Percentiles rank a stretch among this genome's conserved stretches.
Evolutionary conservation across 1,140 invertebrate genomes (phyloP).

Genomic region (Agraylea sexmaculata): DNA sequence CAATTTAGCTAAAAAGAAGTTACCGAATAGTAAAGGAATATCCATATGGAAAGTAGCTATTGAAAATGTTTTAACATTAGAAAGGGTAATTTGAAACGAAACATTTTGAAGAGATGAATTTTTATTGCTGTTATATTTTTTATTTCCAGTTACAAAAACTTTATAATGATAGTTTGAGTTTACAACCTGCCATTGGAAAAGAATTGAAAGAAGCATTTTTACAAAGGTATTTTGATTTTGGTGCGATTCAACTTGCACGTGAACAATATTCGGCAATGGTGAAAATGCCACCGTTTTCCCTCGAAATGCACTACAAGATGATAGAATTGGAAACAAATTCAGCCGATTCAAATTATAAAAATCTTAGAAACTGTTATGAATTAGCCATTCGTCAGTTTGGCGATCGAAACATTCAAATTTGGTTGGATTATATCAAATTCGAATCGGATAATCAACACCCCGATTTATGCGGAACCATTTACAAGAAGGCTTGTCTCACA

Average conservation of each 20-base stretch:
- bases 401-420: slow-evolving; percentile 38
- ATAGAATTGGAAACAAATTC: slow-evolving; percentile 37
- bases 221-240: slow-evolving; percentile 29
- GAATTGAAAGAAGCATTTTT: slow-evolving; percentile 38
- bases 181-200: slow-evolving; percentile 26
- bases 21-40: slow-evolving; percentile 22
- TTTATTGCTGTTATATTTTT: too few relatives aligned
- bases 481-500: slow-evolving; percentile 38
- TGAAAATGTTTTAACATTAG: slow-evolving; percentile 36
- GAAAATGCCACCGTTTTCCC: slow-evolving; percentile 30
- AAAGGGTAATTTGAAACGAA: slow-evolving; percentile 34
- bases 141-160: slow-evolving; percentile 30
- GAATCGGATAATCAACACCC: slow-evolving; percentile 40
- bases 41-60: slow-evolving; percentile 14
- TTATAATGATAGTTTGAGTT: slow-evolving; percentile 32
- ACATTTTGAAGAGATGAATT: slow-evolving; percentile 22
- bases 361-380: slow-evolving; percentile 33
- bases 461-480: slow-evolving; percentile 30
- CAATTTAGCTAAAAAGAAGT: slow-evolving; percentile 28
- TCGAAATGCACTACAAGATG: slow-evolving; percentile 43
- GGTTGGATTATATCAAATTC: slow-evolving; percentile 46
- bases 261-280: slow-evolving; percentile 31
- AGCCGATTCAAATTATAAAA: slow-evolving; percentile 27
- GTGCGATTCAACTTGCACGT: slow-evolving; percentile 33
- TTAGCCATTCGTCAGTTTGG: slow-evolving; percentile 40